Evolutionary conservation across 2,888 invertebrate genomes (phyloP).

Genomic region (Aspidiotus destructor): DNA sequence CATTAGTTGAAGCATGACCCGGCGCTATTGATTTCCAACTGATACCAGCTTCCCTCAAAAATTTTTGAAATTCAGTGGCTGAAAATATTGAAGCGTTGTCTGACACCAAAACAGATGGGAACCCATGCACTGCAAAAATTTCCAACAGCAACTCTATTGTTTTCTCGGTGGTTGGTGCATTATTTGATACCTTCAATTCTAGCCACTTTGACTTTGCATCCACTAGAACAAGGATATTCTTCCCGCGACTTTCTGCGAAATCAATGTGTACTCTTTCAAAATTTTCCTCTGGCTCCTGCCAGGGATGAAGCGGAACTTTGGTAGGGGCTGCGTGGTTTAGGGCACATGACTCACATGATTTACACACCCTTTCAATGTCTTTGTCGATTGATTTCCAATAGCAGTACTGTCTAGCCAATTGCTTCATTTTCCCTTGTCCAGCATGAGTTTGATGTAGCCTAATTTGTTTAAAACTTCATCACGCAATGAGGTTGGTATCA

Average conservation of each 20-base stretch:
- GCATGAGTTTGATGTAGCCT: neutral
- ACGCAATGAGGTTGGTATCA: no score
- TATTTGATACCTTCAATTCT: neutral
- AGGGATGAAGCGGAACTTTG: neutral
- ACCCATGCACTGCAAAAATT: constrained; percentile 3
- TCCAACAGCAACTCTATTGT: constrained; percentile 8
- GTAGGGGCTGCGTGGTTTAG: neutral
- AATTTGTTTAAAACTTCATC: neutral
- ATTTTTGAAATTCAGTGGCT: neutral
- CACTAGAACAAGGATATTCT: neutral
- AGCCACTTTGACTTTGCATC: neutral
- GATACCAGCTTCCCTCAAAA: constrained; percentile 5
- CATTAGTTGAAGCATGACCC: constrained; percentile 12
- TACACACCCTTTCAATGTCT: neutral
- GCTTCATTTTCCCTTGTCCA: no score
- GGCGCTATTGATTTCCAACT: constrained; percentile 5
- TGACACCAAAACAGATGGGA: constrained; percentile 1
- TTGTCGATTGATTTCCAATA: neutral
- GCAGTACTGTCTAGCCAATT: neutral
- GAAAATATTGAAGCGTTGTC: constrained; percentile 17
- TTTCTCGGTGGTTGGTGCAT: neutral
- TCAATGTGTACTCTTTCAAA: neutral
- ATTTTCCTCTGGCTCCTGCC: neutral
- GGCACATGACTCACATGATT: neutral
- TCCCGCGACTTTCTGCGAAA: neutral